A percentile compares a stretch with the other conserved stretches of the same genome.
Evolutionary conservation across 2,113 vertebrate species (phyloP).

Genomic region (Asarcornis scutulata): DNA sequence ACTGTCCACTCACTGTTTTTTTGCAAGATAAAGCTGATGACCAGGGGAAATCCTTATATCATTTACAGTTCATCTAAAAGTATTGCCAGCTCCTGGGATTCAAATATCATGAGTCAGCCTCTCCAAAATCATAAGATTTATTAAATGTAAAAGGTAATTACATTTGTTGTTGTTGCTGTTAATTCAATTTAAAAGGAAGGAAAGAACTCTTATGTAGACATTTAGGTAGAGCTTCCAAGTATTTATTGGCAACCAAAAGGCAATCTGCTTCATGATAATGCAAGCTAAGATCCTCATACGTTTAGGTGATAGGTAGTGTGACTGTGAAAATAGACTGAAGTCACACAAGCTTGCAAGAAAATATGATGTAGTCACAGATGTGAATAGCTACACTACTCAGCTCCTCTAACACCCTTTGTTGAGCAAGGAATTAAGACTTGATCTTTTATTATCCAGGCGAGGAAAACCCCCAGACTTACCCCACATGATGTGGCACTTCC

Average conservation of each 20-base stretch:
- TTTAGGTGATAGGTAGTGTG: not conserved
- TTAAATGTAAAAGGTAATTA: slow-evolving; percentile 16
- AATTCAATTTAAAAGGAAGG: slow-evolving; percentile 5
- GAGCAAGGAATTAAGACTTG: not conserved
- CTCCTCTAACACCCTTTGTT: not conserved
- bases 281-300: not conserved
- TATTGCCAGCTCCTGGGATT: not conserved
- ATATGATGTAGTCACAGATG: not conserved
- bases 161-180: not conserved
- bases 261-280: not conserved
- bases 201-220: not conserved
- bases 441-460: not conserved
- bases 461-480: not conserved
- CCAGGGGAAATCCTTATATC: not conserved
- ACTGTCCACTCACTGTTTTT: not conserved
- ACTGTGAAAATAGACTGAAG: not conserved
- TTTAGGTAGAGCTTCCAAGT: not conserved
- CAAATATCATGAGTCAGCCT: not conserved
- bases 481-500: not conserved
- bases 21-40: not conserved
- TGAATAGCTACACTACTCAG: not conserved
- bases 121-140: not conserved
- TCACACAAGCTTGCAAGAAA: not conserved
- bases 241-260: slow-evolving; percentile 4
- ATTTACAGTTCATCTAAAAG: slow-evolving; percentile 14